phyloP scores from a whole-genome alignment of 2,113 vertebrate species.

The Peromyscus polionotus region DNA sequence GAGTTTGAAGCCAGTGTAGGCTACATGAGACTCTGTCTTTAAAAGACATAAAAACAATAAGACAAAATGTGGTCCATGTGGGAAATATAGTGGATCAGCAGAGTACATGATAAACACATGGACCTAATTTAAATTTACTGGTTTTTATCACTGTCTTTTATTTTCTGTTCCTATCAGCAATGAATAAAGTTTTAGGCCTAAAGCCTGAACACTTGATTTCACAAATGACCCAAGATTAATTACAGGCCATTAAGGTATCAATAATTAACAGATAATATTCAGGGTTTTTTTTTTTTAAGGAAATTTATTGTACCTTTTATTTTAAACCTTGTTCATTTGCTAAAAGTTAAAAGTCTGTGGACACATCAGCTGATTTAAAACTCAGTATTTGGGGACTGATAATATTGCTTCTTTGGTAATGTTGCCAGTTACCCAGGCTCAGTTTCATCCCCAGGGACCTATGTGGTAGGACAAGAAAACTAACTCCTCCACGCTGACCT shows the following conservation, averaged over 20 bases:
- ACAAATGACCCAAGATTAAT: slow-evolving; percentile 20
- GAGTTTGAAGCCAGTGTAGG: background rate
- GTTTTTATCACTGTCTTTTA: background rate
- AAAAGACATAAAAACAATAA: background rate
- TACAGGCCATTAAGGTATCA: background rate
- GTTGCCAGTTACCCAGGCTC: no score
- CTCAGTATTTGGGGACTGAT: no score
- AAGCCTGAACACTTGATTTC: slow-evolving; percentile 33
- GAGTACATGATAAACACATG: background rate
- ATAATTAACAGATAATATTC: slow-evolving; percentile 30
- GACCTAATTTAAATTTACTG: background rate
- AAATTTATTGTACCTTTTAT: slow-evolving; percentile 41
- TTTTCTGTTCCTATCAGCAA: background rate
- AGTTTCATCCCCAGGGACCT: background rate
- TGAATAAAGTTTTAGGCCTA: slow-evolving; percentile 30
- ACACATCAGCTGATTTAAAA: background rate
- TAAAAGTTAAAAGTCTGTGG: slow-evolving; percentile 10
- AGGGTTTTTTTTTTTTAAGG: background rate
- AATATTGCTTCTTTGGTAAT: no score
- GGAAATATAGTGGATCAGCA: background rate
- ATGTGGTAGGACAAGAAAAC: background rate
- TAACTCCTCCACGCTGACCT: background rate
- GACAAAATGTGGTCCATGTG: background rate
- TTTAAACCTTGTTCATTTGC: background rate
- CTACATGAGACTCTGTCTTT: background rate